Evolutionary conservation across 2,888 invertebrate genomes (phyloP), one percentile per base, ranked within the genome.

Genomic region (Ennomos fuscantarius): DNA sequence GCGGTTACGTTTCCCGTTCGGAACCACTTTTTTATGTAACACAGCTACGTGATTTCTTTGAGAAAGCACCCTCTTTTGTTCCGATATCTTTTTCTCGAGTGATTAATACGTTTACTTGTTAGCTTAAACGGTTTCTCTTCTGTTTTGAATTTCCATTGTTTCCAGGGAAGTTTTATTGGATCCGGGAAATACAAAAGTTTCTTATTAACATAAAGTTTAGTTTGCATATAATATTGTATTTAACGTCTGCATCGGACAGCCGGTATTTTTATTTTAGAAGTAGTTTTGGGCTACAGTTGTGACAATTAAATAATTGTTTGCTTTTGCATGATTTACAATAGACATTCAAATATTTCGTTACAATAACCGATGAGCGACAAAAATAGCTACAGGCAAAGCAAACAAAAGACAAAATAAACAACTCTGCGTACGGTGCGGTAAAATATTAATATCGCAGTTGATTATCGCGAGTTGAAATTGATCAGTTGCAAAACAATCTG

Each of bases 11-110:
- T 84, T 84, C 81, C 81, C 78, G 82, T 84, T 85, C 73, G 78
- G 79, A 85, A 83, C 86, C 84, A 80, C 83, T 89, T 89, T 88
- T 68, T 89, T 88, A 84, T 83, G 79, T 85, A 81, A 81, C 80
- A 73, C 70, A 74, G 74, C 79, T 81, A 87, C 87, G 87, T 89
- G 87, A 84, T 87, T 84, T 84, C 81, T 81, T 81, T 78, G 72
- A 76, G 74, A 81, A 77, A 77, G 76, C 72, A 75, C 74, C 79
- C 82, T 76, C 76, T 80, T 81, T 80, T 81, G 78, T 79, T 76
- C 78, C 76, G 78, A 82, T 83, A 79, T 83, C 82, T 83, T 79
- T 78, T 74, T 79, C 74, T 74, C 66, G 64, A 70, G 77, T 78
- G 79, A 81, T 83, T 81, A 83, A 82, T 81, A 79, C 79, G 78